A percentile compares a stretch with the other conserved stretches of the same genome.
phyloP scores from a whole-genome alignment of 2,113 vertebrate species.

The Mugil cephalus region DNA sequence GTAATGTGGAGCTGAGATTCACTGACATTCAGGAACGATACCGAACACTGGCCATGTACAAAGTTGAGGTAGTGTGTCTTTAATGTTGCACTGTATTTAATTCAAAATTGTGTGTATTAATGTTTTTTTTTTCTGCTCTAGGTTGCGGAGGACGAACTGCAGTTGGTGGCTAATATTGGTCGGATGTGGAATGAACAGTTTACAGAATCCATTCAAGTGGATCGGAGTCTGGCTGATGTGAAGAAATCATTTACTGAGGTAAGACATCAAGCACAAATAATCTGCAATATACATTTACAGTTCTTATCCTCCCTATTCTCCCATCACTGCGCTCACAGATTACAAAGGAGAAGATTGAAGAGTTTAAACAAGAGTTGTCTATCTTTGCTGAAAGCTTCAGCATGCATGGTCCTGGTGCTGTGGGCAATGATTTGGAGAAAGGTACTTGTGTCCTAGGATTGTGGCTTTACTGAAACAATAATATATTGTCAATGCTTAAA shows the following conservation, averaged over 20 bases:
- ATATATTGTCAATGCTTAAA: slow-evolving; percentile 6
- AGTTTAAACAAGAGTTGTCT: slow-evolving; percentile 82
- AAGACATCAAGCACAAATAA: slow-evolving; percentile 21
- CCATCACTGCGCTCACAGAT: slow-evolving; percentile 76
- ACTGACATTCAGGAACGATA: slow-evolving; percentile 90
- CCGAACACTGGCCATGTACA: slow-evolving; percentile 89
- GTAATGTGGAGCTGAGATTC: slow-evolving; percentile 88
- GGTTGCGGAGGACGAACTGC: slow-evolving; percentile 85
- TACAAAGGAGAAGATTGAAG: slow-evolving; percentile 84
- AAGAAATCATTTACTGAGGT: slow-evolving; percentile 92
- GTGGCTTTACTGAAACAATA: not conserved
- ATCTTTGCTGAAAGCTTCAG: slow-evolving; percentile 88
- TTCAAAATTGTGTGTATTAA: not conserved
- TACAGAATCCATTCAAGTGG: slow-evolving; percentile 83
- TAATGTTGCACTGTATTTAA: not conserved
- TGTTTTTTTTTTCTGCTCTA: slow-evolving; percentile 56
- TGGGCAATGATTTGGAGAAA: slow-evolving; percentile 92
- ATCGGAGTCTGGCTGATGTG: slow-evolving; percentile 85
- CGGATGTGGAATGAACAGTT: slow-evolving; percentile 87
- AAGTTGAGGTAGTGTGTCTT: slow-evolving; percentile 83
- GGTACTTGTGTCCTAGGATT: slow-evolving; percentile 77
- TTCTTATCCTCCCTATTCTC: not conserved
- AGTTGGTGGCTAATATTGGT: slow-evolving; percentile 77
- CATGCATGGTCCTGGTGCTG: slow-evolving; percentile 89
- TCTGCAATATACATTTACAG: not conserved